Base-by-base conservation (phyloP, 2,797 vertebrate genomes). In the Psittacula derbiana region DNA sequence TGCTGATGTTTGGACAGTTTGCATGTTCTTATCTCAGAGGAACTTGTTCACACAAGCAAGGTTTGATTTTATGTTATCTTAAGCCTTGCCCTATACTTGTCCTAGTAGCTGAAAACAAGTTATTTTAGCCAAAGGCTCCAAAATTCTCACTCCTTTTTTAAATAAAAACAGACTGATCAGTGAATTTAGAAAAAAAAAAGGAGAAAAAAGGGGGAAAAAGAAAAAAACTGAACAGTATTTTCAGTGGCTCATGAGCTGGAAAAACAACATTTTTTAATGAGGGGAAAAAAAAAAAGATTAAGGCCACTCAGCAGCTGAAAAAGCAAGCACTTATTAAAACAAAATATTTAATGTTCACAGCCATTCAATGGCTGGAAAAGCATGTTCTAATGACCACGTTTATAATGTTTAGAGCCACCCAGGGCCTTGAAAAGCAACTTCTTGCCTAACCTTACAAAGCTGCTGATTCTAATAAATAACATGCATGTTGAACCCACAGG, bases 241-340 rank as follows among this genome's bases (percentile, higher is more conserved):
- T 97, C 94, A 96, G 90, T 97, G 96, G 90, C 94, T 95, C 93
- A 93, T 79, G 88, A 95, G 80, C 96, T 97, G 94, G 93, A 97
- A 95, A 95, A 97, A 75, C 94, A 96, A 89, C 94, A 97, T 96
- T 97, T 97, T 98, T 96, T 93, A 97, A 97, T 88, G 93, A 96
- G 91, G 87, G 12, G 8, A n/a, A 96, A 97, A 95, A 60, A 60
- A 90, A 94, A 94, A 97, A 94, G 93, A 87, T 95, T 95, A 95
- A 96, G 97, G 76, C 85, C 61, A 75, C 90, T 95, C 81, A 87
- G 79, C 93, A 97, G 93, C 97, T 98, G 97, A 96, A 96, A 97
- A 96, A 97, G 93, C 96, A 97, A 96, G 60, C 71, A 87, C 95
- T 97, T 97, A 88, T 97, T 95, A 97, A 97, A 96, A 78, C 90